Base-by-base conservation (phyloP, 2,113 vertebrate species). In the Delphinus delphis region DNA sequence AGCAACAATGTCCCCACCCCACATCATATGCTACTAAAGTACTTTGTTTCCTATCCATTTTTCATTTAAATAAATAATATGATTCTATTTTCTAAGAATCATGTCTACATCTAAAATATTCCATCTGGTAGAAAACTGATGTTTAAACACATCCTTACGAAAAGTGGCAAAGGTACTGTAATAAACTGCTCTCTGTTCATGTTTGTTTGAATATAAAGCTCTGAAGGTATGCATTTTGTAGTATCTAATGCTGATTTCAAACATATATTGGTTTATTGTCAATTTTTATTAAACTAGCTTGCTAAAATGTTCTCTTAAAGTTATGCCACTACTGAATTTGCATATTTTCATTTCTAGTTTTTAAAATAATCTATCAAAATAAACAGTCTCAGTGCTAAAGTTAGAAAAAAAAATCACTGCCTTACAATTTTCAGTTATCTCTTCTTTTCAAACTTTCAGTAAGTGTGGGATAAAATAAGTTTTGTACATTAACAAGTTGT, bases 401-500 rank as follows among this genome's bases (percentile, higher is more conserved):
- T 41, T 74, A 80, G 9, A 18, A 60, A 41, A 79, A 79, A 85
- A 55, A 84, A 96, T 60, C 13, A 86, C 28, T 81, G 18, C 12
- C 71, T 97, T 95, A 1, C 47, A 87, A 80, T 89, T 87, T 58
- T 60, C 7, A n/a, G 9, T 88, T 93, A 70, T 73, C 12, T 87
- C 33, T 25, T 90, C 3, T 80, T 90, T 97, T 93, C 36, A 80
- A 92, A 95, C 10, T 80, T 74, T 67, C 23, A 82, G 6, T 82
- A 60, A 76, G 13, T 86, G 13, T 87, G 76, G 50, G 88, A 71
- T 95, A 58, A 86, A 67, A 79, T 4, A 74, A 84, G 28, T 84
- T 70, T 81, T 96, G 50, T 76, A 76, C n/a, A 84, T 88, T 91
- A 92, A 89, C 38, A 94, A 65, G 55, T 94, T 93, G 38, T 87